Evolutionary conservation across 2,797 vertebrate species (phyloP), one percentile per base, ranked within the genome.

Genomic region (Anguilla megastoma): DNA sequence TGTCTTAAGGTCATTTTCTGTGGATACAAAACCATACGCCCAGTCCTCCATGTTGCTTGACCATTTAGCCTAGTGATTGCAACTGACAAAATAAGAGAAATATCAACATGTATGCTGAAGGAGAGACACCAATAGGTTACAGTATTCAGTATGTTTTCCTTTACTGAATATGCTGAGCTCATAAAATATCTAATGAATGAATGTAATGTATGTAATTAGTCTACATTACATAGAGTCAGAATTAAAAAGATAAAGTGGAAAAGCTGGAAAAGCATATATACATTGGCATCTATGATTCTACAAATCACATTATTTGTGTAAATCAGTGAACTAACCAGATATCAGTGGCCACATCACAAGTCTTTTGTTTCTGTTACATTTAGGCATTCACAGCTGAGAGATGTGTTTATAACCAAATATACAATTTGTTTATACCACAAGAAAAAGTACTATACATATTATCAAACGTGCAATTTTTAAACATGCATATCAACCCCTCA

Each of bases 1-100:
- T 71, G 54, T 82, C 45, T 50, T 74, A 60, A 89, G 79, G 80
- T 87, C 54, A 36, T 58, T 87, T 58, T 85, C 80, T 56, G 45
- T 48, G 45, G 79, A 50, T 24, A 48, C 2, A 2, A 82, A 9
- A 50, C 79, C 45, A 24, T 45, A 9, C 9, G n/a, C 27, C 24
- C 58, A 63, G 12, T 63, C 18, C 21, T 63, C 36, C 45, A n/a
- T 9, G 6, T 9, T 24, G 3, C 21, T 82, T 10, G 2, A 24
- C 21, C 45, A 82, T 10, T 50, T 45, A 82, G 41, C 18, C 7
- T 48, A 21, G 79, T 2, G 24, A n/a, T 18, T 33, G 71, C 30
- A 27, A 41, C 16, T 41, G 33, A 24, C 79, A 8, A 82, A 50
- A 82, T 48, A 2, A 82, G 79, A 82, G 5, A 82, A 50, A 50